phyloP scores from a whole-genome alignment of 2,888 invertebrate genomes.

The Pachliopta kotzebuea region DNA sequence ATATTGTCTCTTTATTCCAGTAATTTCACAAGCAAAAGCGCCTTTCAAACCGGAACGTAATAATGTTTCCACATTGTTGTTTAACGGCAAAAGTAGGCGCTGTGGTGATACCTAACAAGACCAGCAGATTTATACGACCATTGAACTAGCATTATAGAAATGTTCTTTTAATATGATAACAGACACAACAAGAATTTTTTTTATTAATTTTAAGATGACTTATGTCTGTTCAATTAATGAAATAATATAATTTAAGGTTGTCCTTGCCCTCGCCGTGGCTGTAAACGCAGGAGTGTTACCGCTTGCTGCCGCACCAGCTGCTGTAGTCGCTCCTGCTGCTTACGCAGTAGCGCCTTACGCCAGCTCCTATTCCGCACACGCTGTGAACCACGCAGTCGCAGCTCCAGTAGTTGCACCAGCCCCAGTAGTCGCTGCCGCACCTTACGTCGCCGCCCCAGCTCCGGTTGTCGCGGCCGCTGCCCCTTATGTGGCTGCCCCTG shows the following conservation, averaged over 20 bases:
- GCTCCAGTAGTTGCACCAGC: slow-evolving; percentile 79
- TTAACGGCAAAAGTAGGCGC: no score
- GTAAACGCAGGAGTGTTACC: slow-evolving; percentile 60
- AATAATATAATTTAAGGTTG: slow-evolving; percentile 46
- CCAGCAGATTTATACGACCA: no score
- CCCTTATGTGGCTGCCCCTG: slow-evolving; percentile 35
- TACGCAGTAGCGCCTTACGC: slow-evolving; percentile 86
- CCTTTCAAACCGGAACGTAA: no score
- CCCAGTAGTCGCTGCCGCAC: slow-evolving; percentile 44
- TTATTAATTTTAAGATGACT: no score
- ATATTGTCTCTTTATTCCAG: no score
- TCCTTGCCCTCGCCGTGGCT: slow-evolving; percentile 61
- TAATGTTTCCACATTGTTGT: no score
- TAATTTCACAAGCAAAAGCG: no score
- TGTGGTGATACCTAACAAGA: no score
- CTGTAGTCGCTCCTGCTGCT: slow-evolving; percentile 81
- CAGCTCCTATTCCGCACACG: slow-evolving; percentile 87
- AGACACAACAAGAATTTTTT: no score
- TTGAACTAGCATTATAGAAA: no score
- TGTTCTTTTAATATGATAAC: no score
- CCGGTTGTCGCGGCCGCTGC: slow-evolving; percentile 46
- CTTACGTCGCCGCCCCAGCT: slow-evolving; percentile 36
- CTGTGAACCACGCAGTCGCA: slow-evolving; percentile 87
- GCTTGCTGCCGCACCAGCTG: slow-evolving; percentile 64
- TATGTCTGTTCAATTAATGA: no score